phyloP scores from a whole-genome alignment of 2,888 invertebrate species.

The Malthinus seriepunctatus region DNA sequence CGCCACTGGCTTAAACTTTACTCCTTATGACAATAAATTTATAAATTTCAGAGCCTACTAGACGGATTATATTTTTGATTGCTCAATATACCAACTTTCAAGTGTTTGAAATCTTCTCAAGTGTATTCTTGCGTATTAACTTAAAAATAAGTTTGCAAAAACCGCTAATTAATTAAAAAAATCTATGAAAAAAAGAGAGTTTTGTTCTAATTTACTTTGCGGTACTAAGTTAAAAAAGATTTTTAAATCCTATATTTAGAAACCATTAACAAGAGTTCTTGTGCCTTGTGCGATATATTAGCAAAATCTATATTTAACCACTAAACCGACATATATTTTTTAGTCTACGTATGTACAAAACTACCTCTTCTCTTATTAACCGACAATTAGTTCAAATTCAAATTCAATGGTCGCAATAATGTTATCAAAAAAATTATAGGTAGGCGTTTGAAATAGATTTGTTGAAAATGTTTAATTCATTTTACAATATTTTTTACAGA shows the following conservation, averaged over 20 bases:
- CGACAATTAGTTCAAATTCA: background rate
- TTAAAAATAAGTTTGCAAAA: background rate
- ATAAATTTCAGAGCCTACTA: too few species aligned
- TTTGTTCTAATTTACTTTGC: too few species aligned
- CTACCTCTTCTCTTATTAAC: background rate
- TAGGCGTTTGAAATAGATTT: too few species aligned
- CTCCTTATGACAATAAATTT: too few species aligned
- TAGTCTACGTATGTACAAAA: background rate
- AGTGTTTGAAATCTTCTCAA: background rate
- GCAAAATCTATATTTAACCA: background rate
- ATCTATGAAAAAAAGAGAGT: too few species aligned
- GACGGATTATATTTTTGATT: too few species aligned
- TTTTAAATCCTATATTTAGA: background rate
- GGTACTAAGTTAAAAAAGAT: background rate
- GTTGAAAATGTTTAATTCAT: too few species aligned
- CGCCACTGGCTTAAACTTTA: too few species aligned
- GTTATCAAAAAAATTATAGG: too few species aligned
- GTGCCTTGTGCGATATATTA: conserved; percentile 4
- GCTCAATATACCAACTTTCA: background rate
- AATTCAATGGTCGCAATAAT: too few species aligned
- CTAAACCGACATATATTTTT: background rate
- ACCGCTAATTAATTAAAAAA: background rate
- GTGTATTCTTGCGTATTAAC: background rate
- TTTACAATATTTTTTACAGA: too few species aligned
- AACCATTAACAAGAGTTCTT: background rate